phyloP scores from a whole-genome alignment of 2,888 invertebrate species.

The Chaetogeoica ovagalla region DNA sequence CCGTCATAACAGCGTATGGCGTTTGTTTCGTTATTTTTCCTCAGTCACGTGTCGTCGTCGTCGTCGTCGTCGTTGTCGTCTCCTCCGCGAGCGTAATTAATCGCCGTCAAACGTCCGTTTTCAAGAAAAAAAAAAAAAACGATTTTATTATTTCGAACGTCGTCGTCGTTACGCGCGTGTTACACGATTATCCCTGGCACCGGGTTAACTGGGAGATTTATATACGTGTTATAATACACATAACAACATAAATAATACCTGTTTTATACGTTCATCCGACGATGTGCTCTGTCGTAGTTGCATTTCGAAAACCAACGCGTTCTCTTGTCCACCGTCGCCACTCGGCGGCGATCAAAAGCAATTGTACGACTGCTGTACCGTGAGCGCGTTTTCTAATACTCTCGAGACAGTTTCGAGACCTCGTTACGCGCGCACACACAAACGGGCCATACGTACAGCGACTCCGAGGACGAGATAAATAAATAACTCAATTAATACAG shows the following conservation, averaged over 20 bases:
- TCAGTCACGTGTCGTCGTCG: background rate
- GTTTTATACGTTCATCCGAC: no score
- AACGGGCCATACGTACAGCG: background rate
- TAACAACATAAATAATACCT: no score
- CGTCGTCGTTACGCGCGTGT: background rate
- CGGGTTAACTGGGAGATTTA: slow-evolving; percentile 7
- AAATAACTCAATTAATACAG: no score
- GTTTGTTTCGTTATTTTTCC: background rate
- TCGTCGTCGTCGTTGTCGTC: background rate
- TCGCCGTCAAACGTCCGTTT: background rate
- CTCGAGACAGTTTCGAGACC: background rate
- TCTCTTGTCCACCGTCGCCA: background rate
- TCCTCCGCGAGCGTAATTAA: background rate
- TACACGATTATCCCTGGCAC: background rate
- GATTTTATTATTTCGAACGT: no score
- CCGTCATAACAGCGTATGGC: background rate
- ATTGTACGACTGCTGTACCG: slow-evolving; percentile 5
- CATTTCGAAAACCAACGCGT: slow-evolving; percentile 24
- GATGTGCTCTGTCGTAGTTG: slow-evolving; percentile 1
- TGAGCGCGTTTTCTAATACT: slow-evolving; percentile 21
- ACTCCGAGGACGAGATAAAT: no score
- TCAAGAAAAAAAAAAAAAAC: background rate
- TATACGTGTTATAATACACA: background rate
- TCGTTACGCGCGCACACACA: slow-evolving; percentile 9
- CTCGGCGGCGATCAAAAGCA: slow-evolving; percentile 7